Evolutionary conservation across 2,113 vertebrate genomes (phyloP), one percentile per base, ranked within the genome.

Genomic region (Camelus bactrianus): DNA sequence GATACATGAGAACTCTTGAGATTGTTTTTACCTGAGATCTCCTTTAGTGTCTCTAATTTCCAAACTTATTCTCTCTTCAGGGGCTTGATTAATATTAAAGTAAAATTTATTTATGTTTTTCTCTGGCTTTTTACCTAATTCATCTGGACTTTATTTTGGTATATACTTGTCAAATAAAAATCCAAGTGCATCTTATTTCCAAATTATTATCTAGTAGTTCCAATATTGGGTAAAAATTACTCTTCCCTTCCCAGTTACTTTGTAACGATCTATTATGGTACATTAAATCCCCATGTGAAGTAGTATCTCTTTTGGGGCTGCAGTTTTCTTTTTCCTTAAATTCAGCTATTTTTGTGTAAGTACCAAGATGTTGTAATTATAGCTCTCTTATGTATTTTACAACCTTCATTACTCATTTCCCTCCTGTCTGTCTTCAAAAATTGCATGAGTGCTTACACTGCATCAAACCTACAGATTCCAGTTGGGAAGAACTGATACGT

Each of bases 301-400:
- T 80, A 89, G 38, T 50, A 54, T 58, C 83, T 86, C 67, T 94
- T 96, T 92, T 30, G 26, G 56, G 62, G 30, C n/a, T 67, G 10
- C 19, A 10, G 26, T 80, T 96, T 90, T 93, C 28, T 79, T 92
- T 96, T 58, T 69, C 46, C 87, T 95, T 79, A 70, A 92, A 70
- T 62, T 28, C 60, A 88, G 75, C 82, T 87, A 17, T 90, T 93
- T 84, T 93, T 65, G 42, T 75, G 50, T 69, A 77, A 92, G 81
- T 32, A 28, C 83, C 30, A 60, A 85, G 58, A 56, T 16, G 2
- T 52, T 70, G 26, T 84, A 92, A 84, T 54, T 93, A 28, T 13
- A 83, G 88, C 75, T 93, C 30, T 38, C 30, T 58, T 50, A 80
- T 73, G 35, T 56, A 76, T 92, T 85, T 96, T 73, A 90, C 83